Base-by-base conservation (phyloP, 2,797 vertebrate genomes). In the Poeciliopsis gracilis region DNA sequence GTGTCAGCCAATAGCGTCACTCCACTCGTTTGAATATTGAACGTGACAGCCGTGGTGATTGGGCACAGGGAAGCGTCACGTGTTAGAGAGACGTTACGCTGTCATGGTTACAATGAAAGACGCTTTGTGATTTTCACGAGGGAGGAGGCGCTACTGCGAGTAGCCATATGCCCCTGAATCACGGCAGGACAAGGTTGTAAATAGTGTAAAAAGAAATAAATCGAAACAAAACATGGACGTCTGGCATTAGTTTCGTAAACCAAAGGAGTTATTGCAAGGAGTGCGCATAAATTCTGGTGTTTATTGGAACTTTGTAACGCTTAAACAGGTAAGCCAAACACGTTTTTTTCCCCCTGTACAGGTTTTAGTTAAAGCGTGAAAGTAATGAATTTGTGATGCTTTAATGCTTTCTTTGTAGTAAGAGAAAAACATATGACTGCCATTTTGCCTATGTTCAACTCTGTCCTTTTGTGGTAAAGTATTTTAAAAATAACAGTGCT, bases 31-130 rank as follows among this genome's bases (percentile, higher is more conserved):
- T 94, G 89, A 96, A 96, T 91, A 76, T 89, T 41, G 82, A 81
- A 89, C 10, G 1, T 46, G 81, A 89, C 81, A 3, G 49, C 75
- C 80, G 20, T 3, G 3, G 1, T 71, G 86, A 90, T 95, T 92
- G 90, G 91, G 72, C 59, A 79, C 86, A 59, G 15, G 33, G 72
- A 25, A 15, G 13, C 1, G 84, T 88, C 88, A 91, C 86, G 36
- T 89, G 87, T 1, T 66, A 5, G 12, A 15, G 75, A 91, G 87
- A 94, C 94, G 94, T 94, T 94, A 93, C 81, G 93, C 91, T 95
- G 94, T 91, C 94, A 96, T 96, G 94, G 96, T 90, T 92, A 96
- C 95, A 43, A 5, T 93, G 93, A 96, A 95, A 94, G 94, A 94
- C 95, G 94, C 95, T 95, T 95, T 94, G 95, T 95, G 83, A 77